Conservation (phyloP, 1,140 invertebrate genomes). For the Neotoxoptera formosana region DNA sequence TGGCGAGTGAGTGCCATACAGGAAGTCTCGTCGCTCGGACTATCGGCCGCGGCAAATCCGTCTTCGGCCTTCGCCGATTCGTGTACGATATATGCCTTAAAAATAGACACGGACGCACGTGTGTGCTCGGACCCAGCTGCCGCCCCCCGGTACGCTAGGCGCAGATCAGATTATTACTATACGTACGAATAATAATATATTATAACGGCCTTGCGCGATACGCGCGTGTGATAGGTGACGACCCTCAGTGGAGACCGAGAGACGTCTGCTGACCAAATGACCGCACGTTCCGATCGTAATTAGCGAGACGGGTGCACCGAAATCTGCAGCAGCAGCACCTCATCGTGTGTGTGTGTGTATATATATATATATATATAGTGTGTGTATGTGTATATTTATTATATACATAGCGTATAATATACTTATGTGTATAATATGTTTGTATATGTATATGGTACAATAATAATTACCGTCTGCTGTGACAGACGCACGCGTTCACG, state of each 20-base stretch:
- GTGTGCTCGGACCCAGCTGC: conserved; percentile 31
- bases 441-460: background rate
- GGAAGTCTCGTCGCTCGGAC: conserved; percentile 19
- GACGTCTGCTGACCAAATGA: conserved; percentile 55
- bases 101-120: conserved; percentile 50
- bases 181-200: background rate
- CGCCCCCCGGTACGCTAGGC: too few relatives aligned
- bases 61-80: background rate
- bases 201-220: background rate
- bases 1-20: background rate
- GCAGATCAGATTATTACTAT: background rate
- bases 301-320: conserved; percentile 1
- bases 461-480: conserved; percentile 20
- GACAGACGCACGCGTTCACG: background rate
- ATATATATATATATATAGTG: too few relatives aligned
- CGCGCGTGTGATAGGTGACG: background rate
- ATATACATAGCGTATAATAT: background rate
- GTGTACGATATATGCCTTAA: background rate
- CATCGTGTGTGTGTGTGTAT: background rate
- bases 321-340: background rate
- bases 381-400: background rate
- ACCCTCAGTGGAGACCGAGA: background rate
- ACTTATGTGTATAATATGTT: background rate
- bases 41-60: background rate
- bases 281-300: conserved; percentile 24